Percentiles rank a stretch among this genome's conserved stretches.
These are phyloP conservation scores for Lucilia cuprina DNA, from an alignment of 1,140 invertebrate genomes.

Conservation along the genomic window DNA sequence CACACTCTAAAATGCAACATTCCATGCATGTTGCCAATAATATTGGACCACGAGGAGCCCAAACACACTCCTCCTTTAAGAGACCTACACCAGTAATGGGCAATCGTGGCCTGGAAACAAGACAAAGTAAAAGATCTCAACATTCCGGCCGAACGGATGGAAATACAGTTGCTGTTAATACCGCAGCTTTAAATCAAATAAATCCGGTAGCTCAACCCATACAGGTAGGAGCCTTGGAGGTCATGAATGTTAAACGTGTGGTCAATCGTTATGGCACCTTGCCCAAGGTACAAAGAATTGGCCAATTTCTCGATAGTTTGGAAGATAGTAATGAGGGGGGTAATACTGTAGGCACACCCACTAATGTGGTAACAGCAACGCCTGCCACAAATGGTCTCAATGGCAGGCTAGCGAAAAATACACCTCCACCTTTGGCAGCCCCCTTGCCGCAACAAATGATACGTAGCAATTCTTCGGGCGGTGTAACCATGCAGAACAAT, in stretches of 20 bases:
- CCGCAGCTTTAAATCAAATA: background rate
- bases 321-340: slow-evolving; percentile 59
- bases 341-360: background rate
- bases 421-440: slow-evolving; percentile 59
- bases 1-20: slow-evolving; percentile 54
- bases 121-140: slow-evolving; percentile 69
- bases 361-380: slow-evolving; percentile 38
- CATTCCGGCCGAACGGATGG: slow-evolving; percentile 49
- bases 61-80: slow-evolving; percentile 66
- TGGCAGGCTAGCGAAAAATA: slow-evolving; percentile 40
- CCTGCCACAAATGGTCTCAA: slow-evolving; percentile 42
- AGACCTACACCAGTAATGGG: slow-evolving; percentile 66
- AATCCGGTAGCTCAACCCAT: slow-evolving; percentile 53
- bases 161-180: slow-evolving; percentile 39
- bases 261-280: slow-evolving; percentile 96
- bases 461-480: slow-evolving; percentile 81
- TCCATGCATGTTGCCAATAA: slow-evolving; percentile 53
- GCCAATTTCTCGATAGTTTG: slow-evolving; percentile 92
- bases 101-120: slow-evolving; percentile 63
- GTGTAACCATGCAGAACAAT: slow-evolving; percentile 70
- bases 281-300: slow-evolving; percentile 94
- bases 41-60: slow-evolving; percentile 51
- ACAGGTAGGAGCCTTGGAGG: slow-evolving; percentile 88
- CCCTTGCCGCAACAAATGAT: slow-evolving; percentile 73
- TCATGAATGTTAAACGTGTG: slow-evolving; percentile 94